A percentile compares a stretch with the other conserved stretches of the same genome.
Conservation (phyloP, 2,113 vertebrate species). For the Coryphaenoides rupestris region DNA sequence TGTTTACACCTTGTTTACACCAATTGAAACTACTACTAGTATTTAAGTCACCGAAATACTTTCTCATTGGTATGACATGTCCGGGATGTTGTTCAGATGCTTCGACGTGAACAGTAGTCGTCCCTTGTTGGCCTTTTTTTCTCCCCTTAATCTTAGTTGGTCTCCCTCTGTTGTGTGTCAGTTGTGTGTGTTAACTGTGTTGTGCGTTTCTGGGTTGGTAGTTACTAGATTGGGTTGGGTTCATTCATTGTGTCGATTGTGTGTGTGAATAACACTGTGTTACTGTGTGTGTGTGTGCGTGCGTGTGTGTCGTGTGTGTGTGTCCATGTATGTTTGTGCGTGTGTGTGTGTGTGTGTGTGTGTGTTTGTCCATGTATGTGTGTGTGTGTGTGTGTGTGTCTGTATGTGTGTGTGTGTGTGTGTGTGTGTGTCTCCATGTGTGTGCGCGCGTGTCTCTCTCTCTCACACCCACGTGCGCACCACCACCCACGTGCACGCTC, state of each 20-base stretch:
- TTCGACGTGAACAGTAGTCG: neutral
- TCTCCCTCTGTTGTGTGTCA: too few relatives aligned
- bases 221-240: too few relatives aligned
- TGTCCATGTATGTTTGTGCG: neutral
- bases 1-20: too few relatives aligned
- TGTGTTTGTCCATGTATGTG: conserved; percentile 1
- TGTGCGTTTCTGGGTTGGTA: too few relatives aligned
- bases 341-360: conserved; percentile 15
- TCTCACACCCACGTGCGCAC: too few relatives aligned
- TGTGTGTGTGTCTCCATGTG: conserved; percentile 7
- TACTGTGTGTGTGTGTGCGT: too few relatives aligned
- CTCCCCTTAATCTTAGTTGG: neutral
- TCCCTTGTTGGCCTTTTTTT: neutral
- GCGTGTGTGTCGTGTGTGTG: too few relatives aligned
- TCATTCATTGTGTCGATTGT: too few relatives aligned
- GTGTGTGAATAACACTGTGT: too few relatives aligned
- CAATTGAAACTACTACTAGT: too few relatives aligned
- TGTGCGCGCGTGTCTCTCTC: conserved; percentile 45
- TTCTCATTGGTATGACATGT: conserved; percentile 1
- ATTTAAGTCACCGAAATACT: too few relatives aligned
- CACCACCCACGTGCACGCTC: conserved; percentile 23
- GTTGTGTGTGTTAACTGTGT: too few relatives aligned
- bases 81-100: neutral
- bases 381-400: conserved; percentile 1
- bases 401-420: conserved; percentile 21